Base-by-base conservation (phyloP, 2,888 invertebrate species). In the Endotricha flammealis region DNA sequence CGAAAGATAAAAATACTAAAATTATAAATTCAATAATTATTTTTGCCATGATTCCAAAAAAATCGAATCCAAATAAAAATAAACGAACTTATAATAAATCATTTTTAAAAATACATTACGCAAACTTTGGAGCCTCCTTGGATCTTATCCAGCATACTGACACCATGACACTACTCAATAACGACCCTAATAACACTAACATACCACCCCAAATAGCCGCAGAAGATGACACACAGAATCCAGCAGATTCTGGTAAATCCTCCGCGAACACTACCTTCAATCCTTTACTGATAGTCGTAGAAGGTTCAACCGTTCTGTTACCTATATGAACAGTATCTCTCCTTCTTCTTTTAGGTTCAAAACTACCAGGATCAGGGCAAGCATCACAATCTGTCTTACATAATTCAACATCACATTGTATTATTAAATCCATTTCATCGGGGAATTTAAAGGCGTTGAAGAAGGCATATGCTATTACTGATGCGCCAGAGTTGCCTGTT, bases 381-480 rank as follows among this genome's bases (percentile, higher is more conserved):
- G 91, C 89, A 39, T 92, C 92, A 57, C 95, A 95, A 50, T 92
- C 91, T 8, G 91, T 91, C 74, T 94, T 94, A 61, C 94, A 95
- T 0, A 95, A 76, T 59, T 94, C 94, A 0, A 95, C 92, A 45
- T 94, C 93, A 56, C 95, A 95, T 65, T 94, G 94, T 39, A 95
- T 90, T 49, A 92, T 91, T 31, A 95, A 77, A 53, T 95, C 94
- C 92, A 94, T 94, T 30, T 93, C 91, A 57, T 95, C 94, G 0
- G 94, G 94, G 85, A 95, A 95, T 72, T 94, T 94, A 74, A 93
- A 93, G 0, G 93, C 93, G 62, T 91, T 93, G 78, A 94, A 93
- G 86, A 88, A 93, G 0, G 95, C 93, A 53, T 89, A 94, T 0
- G 93, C 93, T 13, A 94, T 91, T 12, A 94, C 89, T 3, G 92